These are phyloP conservation scores for Chouioia cunea DNA, from an alignment of 2,888 invertebrate genomes.

Conservation along the genomic window DNA sequence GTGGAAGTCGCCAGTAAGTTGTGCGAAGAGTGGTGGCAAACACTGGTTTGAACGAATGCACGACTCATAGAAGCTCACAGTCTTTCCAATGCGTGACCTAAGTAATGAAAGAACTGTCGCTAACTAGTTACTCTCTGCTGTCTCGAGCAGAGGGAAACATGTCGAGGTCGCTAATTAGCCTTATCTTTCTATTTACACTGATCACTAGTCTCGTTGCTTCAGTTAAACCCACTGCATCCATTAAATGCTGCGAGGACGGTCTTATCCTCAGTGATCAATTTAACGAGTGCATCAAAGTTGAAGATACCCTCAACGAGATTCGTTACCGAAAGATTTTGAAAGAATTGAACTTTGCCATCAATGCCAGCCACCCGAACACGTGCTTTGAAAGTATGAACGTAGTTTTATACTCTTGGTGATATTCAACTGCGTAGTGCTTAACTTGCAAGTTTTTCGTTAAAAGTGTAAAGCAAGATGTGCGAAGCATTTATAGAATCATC, in stretches of 20 bases:
- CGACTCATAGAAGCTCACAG: too few species aligned
- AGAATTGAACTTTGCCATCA: background rate
- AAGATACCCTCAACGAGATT: slow-evolving; percentile 15
- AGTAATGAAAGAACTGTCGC: background rate
- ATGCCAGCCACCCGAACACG: slow-evolving; percentile 12
- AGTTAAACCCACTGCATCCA: background rate
- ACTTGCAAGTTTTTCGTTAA: too few species aligned
- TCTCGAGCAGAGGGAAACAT: background rate
- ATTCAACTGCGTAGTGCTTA: too few species aligned
- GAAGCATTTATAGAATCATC: too few species aligned
- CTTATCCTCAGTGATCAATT: slow-evolving; percentile 47
- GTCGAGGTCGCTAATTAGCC: background rate
- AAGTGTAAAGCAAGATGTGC: too few species aligned
- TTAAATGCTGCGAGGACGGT: slow-evolving; percentile 48
- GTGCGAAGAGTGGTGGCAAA: too few species aligned
- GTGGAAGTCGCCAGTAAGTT: too few species aligned
- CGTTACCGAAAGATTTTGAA: background rate
- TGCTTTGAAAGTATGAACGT: slow-evolving; percentile 50
- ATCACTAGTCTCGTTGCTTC: background rate
- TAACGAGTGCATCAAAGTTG: slow-evolving; percentile 43
- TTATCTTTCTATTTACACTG: background rate
- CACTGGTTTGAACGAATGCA: too few species aligned
- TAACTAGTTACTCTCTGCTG: slow-evolving; percentile 10
- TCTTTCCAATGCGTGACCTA: too few species aligned
- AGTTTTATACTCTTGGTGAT: background rate